A percentile compares a stretch with the other conserved stretches of the same genome.
phyloP scores from a whole-genome alignment of 2,797 vertebrate genomes.

The Neopelma chrysocephalum region DNA sequence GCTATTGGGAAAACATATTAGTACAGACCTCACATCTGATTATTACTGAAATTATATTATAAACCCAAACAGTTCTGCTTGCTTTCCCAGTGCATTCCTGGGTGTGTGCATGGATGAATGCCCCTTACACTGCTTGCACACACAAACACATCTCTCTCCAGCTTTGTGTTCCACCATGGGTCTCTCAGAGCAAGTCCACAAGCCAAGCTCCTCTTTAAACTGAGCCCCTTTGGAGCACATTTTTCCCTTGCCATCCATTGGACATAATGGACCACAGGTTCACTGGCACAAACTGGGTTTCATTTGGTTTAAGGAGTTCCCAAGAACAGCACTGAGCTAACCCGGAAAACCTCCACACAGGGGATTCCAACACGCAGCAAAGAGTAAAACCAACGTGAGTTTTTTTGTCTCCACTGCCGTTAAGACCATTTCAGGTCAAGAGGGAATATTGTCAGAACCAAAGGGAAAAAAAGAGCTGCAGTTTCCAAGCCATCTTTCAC shows the following conservation, averaged over 20 bases:
- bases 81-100: slow-evolving; percentile 5
- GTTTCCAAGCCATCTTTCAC: slow-evolving; percentile 10
- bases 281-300: neutral
- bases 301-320: neutral
- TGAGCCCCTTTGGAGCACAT: neutral
- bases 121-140: neutral
- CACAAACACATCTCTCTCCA: neutral
- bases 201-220: neutral
- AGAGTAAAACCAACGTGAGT: neutral
- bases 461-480: neutral
- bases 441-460: neutral
- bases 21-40: neutral
- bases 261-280: neutral
- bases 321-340: neutral
- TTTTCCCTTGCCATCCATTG: neutral
- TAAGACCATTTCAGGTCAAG: slow-evolving; percentile 37
- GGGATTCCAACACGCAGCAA: neutral
- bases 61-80: neutral
- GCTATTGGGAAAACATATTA: neutral
- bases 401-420: neutral
- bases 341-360: neutral
- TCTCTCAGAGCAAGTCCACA: neutral
- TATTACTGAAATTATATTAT: neutral
- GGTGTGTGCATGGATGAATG: neutral
- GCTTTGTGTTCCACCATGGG: neutral